These are phyloP conservation scores for Hydropotes inermis DNA, from an alignment of 2,113 vertebrate genomes.

Conservation along the genomic window DNA sequence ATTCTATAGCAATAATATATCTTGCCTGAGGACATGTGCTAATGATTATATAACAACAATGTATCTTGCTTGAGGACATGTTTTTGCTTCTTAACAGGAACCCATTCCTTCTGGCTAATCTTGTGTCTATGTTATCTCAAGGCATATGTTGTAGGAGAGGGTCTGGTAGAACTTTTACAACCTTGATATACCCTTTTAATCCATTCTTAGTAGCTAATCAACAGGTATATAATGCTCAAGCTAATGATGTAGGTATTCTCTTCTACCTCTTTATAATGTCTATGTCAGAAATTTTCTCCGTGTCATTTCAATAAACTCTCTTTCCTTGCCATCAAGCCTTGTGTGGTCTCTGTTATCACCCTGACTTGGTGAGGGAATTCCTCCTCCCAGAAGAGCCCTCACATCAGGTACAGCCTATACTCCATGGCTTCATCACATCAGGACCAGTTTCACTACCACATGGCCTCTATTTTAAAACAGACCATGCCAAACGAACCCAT, in stretches of 20 bases:
- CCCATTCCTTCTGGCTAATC: not conserved
- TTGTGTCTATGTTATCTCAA: not conserved
- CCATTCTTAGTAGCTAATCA: not conserved
- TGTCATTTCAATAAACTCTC: not conserved
- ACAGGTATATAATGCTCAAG: not conserved
- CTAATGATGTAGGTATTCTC: not conserved
- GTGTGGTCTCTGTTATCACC: not conserved
- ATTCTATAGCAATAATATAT: not conserved
- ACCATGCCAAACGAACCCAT: not conserved
- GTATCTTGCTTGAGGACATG: not conserved
- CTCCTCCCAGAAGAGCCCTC: not conserved
- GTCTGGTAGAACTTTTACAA: not conserved
- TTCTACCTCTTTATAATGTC: not conserved
- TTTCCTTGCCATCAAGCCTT: not conserved
- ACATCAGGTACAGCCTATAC: not conserved
- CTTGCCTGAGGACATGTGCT: not conserved
- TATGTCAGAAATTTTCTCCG: not conserved
- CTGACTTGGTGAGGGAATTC: not conserved
- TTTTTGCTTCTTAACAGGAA: not conserved
- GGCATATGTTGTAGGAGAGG: not conserved
- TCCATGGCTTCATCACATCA: not conserved
- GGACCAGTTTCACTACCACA: not conserved
- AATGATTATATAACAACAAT: not conserved
- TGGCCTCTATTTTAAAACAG: not conserved
- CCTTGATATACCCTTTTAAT: not conserved